Conservation (phyloP, 2,888 invertebrate species). For the Apamea monoglypha region DNA sequence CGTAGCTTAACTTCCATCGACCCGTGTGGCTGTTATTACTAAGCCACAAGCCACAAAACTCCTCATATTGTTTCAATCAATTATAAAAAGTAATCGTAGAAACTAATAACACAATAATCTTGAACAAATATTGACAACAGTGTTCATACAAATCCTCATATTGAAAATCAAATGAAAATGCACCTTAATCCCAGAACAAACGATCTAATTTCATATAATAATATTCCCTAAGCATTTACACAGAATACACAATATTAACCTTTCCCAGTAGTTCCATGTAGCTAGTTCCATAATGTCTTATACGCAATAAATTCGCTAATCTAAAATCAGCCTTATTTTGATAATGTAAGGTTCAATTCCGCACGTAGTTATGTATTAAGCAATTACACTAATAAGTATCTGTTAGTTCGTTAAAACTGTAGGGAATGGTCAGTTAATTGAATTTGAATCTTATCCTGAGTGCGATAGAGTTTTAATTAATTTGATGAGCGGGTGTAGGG, state of each 20-base stretch:
- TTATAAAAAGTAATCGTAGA: not conserved
- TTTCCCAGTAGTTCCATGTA: too few relatives aligned
- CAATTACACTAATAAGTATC: conserved; percentile 52
- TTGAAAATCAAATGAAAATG: not conserved
- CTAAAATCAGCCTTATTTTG: not conserved
- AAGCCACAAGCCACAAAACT: not conserved
- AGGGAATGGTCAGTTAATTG: conserved; percentile 21
- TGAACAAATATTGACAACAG: conserved; percentile 12
- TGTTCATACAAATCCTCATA: conserved; percentile 2
- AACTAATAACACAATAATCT: not conserved
- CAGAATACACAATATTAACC: conserved; percentile 7
- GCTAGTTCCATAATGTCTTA: too few relatives aligned
- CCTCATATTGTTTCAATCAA: not conserved
- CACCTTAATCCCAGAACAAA: not conserved
- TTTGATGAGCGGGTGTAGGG: not conserved
- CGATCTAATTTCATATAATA: conserved; percentile 3
- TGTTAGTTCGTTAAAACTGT: conserved; percentile 47
- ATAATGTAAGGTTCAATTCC: conserved; percentile 13
- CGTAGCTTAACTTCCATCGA: not conserved
- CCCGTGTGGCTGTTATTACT: not conserved
- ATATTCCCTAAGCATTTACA: conserved; percentile 7
- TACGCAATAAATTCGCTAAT: conserved; percentile 2
- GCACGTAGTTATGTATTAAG: conserved; percentile 1
- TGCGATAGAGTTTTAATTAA: conserved; percentile 9
- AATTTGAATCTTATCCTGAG: conserved; percentile 31